Percentiles rank a stretch among this genome's conserved stretches.
These are phyloP conservation scores for Himalopsyche phryganea DNA, from an alignment of 1,140 invertebrate genomes.

Conservation along the genomic window DNA sequence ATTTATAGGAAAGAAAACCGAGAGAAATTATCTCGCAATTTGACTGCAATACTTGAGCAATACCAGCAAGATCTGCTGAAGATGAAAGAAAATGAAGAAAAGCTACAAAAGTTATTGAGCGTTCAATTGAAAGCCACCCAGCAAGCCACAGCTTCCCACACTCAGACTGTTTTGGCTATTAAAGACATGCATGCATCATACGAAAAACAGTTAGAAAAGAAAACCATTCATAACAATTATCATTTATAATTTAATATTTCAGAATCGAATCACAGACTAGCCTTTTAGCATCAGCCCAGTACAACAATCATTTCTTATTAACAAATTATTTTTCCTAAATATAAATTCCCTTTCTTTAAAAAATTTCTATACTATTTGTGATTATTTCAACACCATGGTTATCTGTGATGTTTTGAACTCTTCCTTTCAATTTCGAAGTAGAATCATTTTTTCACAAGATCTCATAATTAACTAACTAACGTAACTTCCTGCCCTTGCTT, in stretches of 20 bases:
- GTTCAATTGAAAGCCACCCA: not conserved
- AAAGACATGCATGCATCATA: not conserved
- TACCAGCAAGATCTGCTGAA: not conserved
- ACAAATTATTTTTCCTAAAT: not conserved
- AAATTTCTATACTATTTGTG: no score
- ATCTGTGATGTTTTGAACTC: no score
- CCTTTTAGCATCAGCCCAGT: no score
- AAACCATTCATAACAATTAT: no score
- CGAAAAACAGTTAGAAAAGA: constrained; percentile 4
- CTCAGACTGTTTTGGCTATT: not conserved
- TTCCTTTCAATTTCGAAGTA: no score
- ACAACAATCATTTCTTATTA: not conserved
- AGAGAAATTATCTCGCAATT: not conserved
- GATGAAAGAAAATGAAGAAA: constrained; percentile 4
- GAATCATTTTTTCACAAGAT: no score
- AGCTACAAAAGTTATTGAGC: not conserved
- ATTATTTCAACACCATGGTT: no score
- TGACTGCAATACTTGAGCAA: not conserved
- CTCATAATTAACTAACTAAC: no score
- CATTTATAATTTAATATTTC: no score
- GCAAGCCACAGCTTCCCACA: not conserved
- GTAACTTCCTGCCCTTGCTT: no score
- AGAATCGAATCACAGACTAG: no score
- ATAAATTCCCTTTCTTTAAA: not conserved
- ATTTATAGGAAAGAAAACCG: not conserved